Base-by-base conservation (phyloP, 2,113 vertebrate genomes). In the Himantopus leucocephalus region DNA sequence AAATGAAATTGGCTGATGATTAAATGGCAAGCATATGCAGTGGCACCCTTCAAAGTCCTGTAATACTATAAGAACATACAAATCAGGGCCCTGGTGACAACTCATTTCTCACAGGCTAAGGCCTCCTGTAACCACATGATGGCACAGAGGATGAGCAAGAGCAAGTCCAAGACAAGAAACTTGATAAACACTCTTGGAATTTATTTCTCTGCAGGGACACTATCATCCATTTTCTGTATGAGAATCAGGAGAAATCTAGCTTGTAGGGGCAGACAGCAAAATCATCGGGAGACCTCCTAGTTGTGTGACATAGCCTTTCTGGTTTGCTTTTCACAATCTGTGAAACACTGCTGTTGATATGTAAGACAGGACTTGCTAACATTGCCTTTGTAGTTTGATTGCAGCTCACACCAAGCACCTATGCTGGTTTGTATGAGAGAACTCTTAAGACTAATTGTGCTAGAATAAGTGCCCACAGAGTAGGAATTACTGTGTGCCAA, bases 1-100 rank as follows among this genome's bases (percentile, higher is more conserved):
- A 95, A 94, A 74, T 48, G 52, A 81, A 92, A 45, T 71, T 72
- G 67, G 75, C 83, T 91, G 89, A 55, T 79, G 89, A 86, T 90
- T 79, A 90, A 91, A 93, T 90, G 82, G 84, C 62, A 87, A 82
- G 37, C 32, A 43, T 14, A 24, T 67, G 23, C 55, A 34, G 41
- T 85, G 74, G n/a, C 87, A 96, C 41, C 34, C 19, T 87, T 70
- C 37, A 67, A 12, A 76, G 5, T 39, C 19, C 30, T 87, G 86
- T 64, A 70, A 35, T 73, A 55, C 17, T 41, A 3, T 43, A 90
- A 50, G 75, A 89, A 66, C 21, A 21, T 30, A 37, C 34, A 91
- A 78, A 87, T 72, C 48, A 53, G 52, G 53, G 17, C 27, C 15
- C 8, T 1, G 3, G 27, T 80, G 85, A 86, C 68, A 80, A 77